These are phyloP conservation scores for Drosophila kanapiae DNA, from an alignment of 1,140 invertebrate genomes.

Conservation along the genomic window DNA sequence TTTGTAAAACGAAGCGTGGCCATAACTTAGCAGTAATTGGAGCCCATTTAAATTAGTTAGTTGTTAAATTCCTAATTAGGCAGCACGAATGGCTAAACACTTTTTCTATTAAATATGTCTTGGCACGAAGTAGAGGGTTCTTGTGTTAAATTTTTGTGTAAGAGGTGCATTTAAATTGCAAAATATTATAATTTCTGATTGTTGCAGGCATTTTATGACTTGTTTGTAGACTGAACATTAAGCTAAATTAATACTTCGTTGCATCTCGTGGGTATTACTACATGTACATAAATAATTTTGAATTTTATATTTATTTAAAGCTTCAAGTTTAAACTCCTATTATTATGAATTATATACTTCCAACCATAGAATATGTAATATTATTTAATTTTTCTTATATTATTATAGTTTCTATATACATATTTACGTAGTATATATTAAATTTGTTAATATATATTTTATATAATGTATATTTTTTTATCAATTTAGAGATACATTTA, in stretches of 20 bases:
- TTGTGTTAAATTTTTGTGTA: not conserved
- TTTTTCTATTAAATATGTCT: not conserved
- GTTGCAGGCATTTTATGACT: not conserved
- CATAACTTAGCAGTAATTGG: conserved; percentile 7
- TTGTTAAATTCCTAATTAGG: conserved; percentile 27
- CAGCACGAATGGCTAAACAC: conserved; percentile 1
- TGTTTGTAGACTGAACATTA: not conserved
- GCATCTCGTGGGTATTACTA: not conserved
- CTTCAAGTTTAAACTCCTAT: too few species aligned
- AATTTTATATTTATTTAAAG: too few species aligned
- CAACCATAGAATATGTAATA: too few species aligned
- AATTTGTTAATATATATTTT: too few species aligned
- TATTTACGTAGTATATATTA: too few species aligned
- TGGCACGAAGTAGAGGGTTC: not conserved
- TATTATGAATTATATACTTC: too few species aligned
- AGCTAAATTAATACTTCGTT: not conserved
- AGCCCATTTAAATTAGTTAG: conserved; percentile 30
- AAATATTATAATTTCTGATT: not conserved
- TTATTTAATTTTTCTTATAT: too few species aligned
- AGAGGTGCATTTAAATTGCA: not conserved
- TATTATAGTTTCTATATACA: too few species aligned
- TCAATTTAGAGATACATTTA: too few species aligned
- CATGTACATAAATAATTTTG: too few species aligned
- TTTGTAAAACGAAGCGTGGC: conserved; percentile 8
- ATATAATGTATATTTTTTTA: too few species aligned